Conservation (phyloP, 2,113 vertebrate species). For the Brachionichthys hirsutus region DNA sequence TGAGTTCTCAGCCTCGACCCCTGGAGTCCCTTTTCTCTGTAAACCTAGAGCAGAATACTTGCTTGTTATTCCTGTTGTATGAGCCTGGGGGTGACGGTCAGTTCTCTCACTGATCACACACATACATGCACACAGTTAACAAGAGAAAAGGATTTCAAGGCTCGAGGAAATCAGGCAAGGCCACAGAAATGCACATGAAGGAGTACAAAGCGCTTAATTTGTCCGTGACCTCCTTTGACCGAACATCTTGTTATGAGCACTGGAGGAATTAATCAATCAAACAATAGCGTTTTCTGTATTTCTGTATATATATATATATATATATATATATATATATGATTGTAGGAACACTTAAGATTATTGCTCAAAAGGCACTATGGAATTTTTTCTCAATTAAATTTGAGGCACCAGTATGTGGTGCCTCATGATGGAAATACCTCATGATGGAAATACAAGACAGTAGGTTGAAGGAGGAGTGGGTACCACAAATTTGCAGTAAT, state of each 20-base stretch:
- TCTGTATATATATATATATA: conserved; percentile 1
- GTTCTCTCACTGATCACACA: conserved; percentile 17
- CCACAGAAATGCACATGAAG: conserved; percentile 12
- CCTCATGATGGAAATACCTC: too few species aligned
- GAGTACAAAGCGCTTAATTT: conserved; percentile 20
- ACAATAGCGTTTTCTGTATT: neutral
- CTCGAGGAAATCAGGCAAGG: conserved; percentile 24
- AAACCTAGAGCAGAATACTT: conserved; percentile 48
- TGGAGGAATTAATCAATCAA: conserved; percentile 13
- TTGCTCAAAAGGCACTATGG: neutral
- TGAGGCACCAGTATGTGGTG: neutral
- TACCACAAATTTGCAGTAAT: too few species aligned
- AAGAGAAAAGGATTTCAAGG: conserved; percentile 31
- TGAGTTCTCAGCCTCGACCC: conserved; percentile 53
- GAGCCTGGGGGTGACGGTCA: conserved; percentile 47
- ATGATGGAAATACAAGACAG: too few species aligned
- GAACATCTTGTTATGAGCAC: conserved; percentile 17
- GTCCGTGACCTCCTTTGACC: conserved; percentile 9
- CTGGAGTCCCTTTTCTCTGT: conserved; percentile 48
- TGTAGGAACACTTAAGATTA: neutral
- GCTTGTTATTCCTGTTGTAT: conserved; percentile 63
- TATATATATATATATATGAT: neutral
- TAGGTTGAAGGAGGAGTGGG: too few species aligned
- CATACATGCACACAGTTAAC: conserved; percentile 15
- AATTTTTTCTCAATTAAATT: neutral